Evolutionary conservation across 2,113 vertebrate species (phyloP).

Genomic region (Sisor rabdophorus): DNA sequence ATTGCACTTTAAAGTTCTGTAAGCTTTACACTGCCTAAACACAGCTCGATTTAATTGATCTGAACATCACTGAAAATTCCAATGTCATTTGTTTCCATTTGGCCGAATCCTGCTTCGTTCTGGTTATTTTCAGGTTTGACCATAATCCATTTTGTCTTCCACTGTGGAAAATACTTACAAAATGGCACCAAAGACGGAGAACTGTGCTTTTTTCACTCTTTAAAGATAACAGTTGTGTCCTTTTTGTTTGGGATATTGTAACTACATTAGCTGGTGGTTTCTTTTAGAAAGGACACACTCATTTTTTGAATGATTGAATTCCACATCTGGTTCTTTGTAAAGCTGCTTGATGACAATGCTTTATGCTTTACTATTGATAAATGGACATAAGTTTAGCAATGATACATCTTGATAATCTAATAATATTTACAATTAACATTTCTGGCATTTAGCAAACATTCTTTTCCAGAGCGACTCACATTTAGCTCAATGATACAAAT

Average conservation of each 20-base stretch:
- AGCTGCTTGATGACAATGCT: neutral
- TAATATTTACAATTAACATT: no score
- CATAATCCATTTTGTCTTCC: neutral
- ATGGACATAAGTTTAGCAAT: neutral
- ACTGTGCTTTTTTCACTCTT: neutral
- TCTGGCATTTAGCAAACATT: no score
- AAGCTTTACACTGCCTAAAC: neutral
- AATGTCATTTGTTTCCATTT: neutral
- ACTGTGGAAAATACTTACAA: neutral
- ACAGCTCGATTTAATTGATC: neutral
- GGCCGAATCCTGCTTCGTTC: neutral
- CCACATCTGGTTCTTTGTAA: neutral
- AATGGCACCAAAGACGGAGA: neutral
- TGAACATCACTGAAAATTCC: neutral
- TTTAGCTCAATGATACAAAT: no score
- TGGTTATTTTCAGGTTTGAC: neutral
- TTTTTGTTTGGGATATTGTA: neutral
- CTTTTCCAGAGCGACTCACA: no score
- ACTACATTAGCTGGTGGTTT: neutral
- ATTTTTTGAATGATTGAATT: neutral
- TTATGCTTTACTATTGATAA: neutral
- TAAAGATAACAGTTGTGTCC: neutral
- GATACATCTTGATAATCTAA: no score
- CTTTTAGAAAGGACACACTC: neutral
- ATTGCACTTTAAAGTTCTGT: neutral